Percentiles rank a stretch among this genome's conserved stretches.
These are phyloP conservation scores for Arenaria interpres DNA, from an alignment of 2,113 vertebrate species.

Conservation along the genomic window DNA sequence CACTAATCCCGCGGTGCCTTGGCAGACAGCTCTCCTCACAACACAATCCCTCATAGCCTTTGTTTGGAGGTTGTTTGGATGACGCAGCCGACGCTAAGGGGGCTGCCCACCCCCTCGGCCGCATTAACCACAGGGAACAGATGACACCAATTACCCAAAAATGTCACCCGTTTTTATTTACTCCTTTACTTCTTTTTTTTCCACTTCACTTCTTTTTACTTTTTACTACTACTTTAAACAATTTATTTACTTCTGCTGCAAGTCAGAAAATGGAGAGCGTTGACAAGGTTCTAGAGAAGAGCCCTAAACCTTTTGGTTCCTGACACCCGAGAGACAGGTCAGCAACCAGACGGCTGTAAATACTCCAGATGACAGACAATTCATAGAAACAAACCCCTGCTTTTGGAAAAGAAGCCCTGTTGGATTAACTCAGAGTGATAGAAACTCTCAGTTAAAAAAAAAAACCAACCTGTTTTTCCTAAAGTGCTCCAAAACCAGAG, in stretches of 20 bases:
- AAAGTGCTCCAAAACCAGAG: neutral
- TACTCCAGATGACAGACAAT: neutral
- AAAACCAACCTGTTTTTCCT: neutral
- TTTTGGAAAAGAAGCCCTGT: neutral
- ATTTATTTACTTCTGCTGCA: neutral
- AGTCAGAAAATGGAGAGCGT: neutral
- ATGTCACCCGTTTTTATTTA: neutral
- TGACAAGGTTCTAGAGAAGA: neutral
- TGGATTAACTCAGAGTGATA: neutral
- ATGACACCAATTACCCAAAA: slow-evolving; percentile 13
- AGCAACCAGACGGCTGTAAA: neutral
- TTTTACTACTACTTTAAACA: no score
- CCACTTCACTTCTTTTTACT: no score
- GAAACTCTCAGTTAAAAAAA: neutral
- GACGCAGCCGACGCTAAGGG: neutral
- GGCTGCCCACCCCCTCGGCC: slow-evolving; percentile 15
- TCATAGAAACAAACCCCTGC: neutral
- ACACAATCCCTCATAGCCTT: slow-evolving; percentile 14
- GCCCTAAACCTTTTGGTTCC: neutral
- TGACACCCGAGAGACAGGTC: neutral
- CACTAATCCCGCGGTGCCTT: slow-evolving; percentile 50
- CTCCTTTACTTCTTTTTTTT: neutral
- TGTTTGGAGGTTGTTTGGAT: slow-evolving; percentile 39
- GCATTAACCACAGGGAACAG: slow-evolving; percentile 2
- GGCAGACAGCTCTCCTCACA: slow-evolving; percentile 10